Evolutionary conservation across 2,888 invertebrate species (phyloP), one percentile per base, ranked within the genome.

Genomic region (Phortica magna): DNA sequence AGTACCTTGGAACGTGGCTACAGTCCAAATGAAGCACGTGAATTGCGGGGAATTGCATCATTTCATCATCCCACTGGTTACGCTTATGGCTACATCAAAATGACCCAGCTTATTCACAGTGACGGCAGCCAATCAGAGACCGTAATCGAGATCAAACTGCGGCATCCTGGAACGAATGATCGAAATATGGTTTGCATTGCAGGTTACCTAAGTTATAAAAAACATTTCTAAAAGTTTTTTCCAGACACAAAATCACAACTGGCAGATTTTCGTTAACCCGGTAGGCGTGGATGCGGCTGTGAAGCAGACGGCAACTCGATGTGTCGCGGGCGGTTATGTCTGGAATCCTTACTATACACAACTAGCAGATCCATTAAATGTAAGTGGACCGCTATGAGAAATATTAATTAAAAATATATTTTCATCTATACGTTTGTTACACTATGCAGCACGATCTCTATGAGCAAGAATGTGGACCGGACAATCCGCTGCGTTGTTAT

Each of bases 271-370:
- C 91, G 98, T 98, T 55, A 98, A 98, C 93, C 96, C 97, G 0
- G 96, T 98, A 65, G 97, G 97, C 0, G 97, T 97, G 75, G 98
- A 98, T 92, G 98, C 98, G 0, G 94, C 96, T 0, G 97, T 98
- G 7, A 94, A 95, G 90, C 95, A 95, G 55, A 94, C 95, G 78
- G 93, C 93, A 81, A 96, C 97, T 0, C 94, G 98, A 82, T 98
- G 98, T 90, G 96, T 97, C 9, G 98, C 98, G 1, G 97, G 96
- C 39, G 98, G 98, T 7, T 98, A 97, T 89, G 94, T 96, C 12
- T 98, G 97, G 97, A 98, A 98, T 93, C 98, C 98, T 0, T 96
- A 94, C 92, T 97, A 95, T 88, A 97, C 97, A 0, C 97, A 98
- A 91, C 93, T 98, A 0, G 97, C 97, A 0, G 97, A 97, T 93